Evolutionary conservation across 2,797 vertebrate genomes (phyloP), one percentile per base, ranked within the genome.

Genomic region (Sphenopsis melanotis): DNA sequence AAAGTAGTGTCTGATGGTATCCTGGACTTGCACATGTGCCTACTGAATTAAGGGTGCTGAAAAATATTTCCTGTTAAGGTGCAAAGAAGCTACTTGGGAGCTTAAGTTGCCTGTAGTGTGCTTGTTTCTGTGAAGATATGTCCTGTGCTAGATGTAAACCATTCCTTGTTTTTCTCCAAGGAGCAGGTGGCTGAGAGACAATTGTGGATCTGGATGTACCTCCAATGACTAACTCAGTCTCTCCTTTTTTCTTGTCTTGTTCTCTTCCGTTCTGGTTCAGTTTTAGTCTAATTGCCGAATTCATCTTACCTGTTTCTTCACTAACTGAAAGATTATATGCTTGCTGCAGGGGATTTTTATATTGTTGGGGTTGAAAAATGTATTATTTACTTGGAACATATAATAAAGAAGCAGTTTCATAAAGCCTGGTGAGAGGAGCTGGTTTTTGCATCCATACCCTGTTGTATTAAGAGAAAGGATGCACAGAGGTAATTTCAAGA

Each of bases 401-500:
- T 7, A 66, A 32, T 0, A 1, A 30, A 85, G 75, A 84, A 64
- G 7, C 19, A 52, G 49, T 82, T 82, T 53, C 57, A 60, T 21
- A 44, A 87, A 85, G 7, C n/a, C 56, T 63, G 36, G 63, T 20
- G 18, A 66, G 15, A 89, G 3, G 70, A 78, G 17, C 13, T 65
- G 6, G 0, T 21, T 39, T 80, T 81, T 89, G 12, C 37, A 37
- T 47, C 44, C 3, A 0, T 41, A 57, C 1, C 11, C 17, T 30
- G 10, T 20, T 69, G 8, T 56, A 41, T 71, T 66, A 72, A 42
- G n/a, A 69, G 20, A 69, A 65, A 17, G 6, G 36, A 46, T 36
- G 10, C 19, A 16, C 17, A 46, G 18, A 53, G 15, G 12, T 63
- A 3, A 46, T 93, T 50, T 59, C 15, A 19, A 63, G 36, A 4